These are phyloP conservation scores for Lobophora halterata DNA, from an alignment of 2,888 invertebrate genomes.

Conservation along the genomic window DNA sequence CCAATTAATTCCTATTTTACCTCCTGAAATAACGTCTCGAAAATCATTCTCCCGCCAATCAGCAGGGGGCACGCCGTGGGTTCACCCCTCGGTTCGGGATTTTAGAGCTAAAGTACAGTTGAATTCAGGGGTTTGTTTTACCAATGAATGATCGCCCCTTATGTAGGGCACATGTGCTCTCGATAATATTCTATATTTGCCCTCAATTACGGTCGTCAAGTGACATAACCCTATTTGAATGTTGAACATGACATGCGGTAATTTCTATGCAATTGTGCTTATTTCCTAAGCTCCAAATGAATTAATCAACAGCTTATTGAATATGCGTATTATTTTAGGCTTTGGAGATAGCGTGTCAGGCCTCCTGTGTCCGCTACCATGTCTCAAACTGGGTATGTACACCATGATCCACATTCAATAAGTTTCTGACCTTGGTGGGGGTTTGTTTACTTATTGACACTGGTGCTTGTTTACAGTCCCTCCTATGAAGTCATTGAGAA, in stretches of 20 bases:
- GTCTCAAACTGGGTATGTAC: slow-evolving; percentile 74
- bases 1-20: slow-evolving; percentile 34
- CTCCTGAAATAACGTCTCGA: slow-evolving; percentile 48
- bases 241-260: slow-evolving; percentile 78
- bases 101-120: slow-evolving; percentile 39
- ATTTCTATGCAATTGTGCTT: slow-evolving; percentile 56
- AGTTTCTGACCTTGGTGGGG: slow-evolving; percentile 57
- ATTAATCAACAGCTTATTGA: slow-evolving; percentile 36
- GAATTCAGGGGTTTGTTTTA: slow-evolving; percentile 31
- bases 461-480: slow-evolving; percentile 56
- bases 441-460: slow-evolving; percentile 55
- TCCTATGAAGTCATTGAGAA: slow-evolving; percentile 63
- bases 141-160: slow-evolving; percentile 36
- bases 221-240: slow-evolving; percentile 79
- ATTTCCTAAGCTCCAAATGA: slow-evolving; percentile 39
- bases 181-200: slow-evolving; percentile 51
- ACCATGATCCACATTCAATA: slow-evolving; percentile 39
- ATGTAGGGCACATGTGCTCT: slow-evolving; percentile 35
- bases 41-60: slow-evolving; percentile 76
- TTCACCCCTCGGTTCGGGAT: slow-evolving; percentile 43
- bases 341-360: slow-evolving; percentile 47
- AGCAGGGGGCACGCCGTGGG: slow-evolving; percentile 75
- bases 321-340: slow-evolving; percentile 53
- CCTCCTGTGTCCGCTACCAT: slow-evolving; percentile 55
- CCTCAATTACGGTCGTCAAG: slow-evolving; percentile 69